These are phyloP conservation scores for Tapirus indicus DNA, from an alignment of 2,797 vertebrate species.

Conservation along the genomic window DNA sequence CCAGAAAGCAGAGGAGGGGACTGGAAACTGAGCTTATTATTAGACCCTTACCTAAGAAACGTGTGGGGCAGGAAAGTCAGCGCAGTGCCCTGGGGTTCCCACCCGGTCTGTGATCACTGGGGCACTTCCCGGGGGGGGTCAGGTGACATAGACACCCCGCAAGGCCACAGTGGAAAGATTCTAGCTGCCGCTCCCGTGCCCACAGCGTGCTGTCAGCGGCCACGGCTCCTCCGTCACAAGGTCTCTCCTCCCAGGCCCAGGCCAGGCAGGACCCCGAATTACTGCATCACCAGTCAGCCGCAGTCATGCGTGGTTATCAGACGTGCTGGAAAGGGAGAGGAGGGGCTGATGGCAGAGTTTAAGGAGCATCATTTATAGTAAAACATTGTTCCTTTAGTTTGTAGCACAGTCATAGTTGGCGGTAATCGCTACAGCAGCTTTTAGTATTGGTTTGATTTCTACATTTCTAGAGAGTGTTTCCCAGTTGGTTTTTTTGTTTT, in stretches of 20 bases:
- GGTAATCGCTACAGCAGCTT: neutral
- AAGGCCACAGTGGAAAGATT: conserved; percentile 8
- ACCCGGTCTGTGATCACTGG: neutral
- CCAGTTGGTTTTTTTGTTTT: neutral
- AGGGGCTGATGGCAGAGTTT: neutral
- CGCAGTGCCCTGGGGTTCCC: neutral
- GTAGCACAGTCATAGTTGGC: conserved; percentile 40
- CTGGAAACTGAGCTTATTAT: neutral
- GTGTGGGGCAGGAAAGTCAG: neutral
- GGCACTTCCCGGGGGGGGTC: neutral
- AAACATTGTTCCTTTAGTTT: conserved; percentile 64
- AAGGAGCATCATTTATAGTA: conserved; percentile 69
- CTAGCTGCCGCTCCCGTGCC: neutral
- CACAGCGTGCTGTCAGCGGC: neutral
- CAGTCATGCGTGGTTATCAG: conserved; percentile 69
- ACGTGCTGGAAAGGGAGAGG: conserved; percentile 74
- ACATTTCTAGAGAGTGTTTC: conserved; percentile 51
- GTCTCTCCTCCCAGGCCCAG: conserved; percentile 43
- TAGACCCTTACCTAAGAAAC: conserved; percentile 37
- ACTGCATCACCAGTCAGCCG: conserved; percentile 68
- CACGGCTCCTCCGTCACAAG: neutral
- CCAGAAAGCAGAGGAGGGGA: neutral
- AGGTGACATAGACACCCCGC: neutral
- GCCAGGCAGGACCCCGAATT: conserved; percentile 56
- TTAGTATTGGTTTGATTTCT: conserved; percentile 57